phyloP scores from a whole-genome alignment of 92 coral and sea anemone genomes.

The Chrysogorgia sp. region DNA sequence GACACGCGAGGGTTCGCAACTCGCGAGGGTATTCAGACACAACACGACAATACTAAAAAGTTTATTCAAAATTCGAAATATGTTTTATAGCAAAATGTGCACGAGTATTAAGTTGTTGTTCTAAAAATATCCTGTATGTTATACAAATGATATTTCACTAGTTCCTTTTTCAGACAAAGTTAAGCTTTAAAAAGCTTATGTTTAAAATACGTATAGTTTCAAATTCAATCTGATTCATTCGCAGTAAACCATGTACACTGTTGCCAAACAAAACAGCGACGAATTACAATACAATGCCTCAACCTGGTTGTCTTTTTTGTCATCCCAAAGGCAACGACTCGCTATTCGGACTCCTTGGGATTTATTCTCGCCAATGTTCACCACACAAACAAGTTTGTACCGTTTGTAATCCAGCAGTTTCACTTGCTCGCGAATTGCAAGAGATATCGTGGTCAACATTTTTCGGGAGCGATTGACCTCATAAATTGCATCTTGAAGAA shows the following conservation, averaged over 20 bases:
- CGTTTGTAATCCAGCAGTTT: conserved; percentile 67
- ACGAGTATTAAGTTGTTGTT: too few species aligned
- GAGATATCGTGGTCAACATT: conserved; percentile 76
- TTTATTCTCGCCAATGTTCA: conserved; percentile 60
- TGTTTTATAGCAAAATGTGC: too few species aligned
- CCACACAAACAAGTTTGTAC: conserved; percentile 67
- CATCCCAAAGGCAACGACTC: conserved; percentile 77
- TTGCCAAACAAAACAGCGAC: conserved; percentile 69
- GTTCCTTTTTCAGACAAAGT: too few species aligned
- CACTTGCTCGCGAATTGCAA: conserved; percentile 66
- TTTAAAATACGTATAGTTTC: too few species aligned
- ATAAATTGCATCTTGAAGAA: conserved; percentile 77
- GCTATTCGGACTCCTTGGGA: conserved; percentile 71
- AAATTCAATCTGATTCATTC: conserved; percentile 49
- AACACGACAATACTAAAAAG: too few species aligned
- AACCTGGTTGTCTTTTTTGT: conserved; percentile 67
- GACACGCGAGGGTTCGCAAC: too few species aligned
- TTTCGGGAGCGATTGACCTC: conserved; percentile 71
- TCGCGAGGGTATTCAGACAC: too few species aligned
- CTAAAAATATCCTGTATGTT: too few species aligned
- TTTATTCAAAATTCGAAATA: too few species aligned
- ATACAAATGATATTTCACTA: too few species aligned
- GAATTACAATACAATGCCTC: conserved; percentile 61
- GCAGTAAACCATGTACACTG: conserved; percentile 55
- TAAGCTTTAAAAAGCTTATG: too few species aligned